phyloP scores from a whole-genome alignment of 2,888 invertebrate genomes.

The Zygothrica quintamaculata region DNA sequence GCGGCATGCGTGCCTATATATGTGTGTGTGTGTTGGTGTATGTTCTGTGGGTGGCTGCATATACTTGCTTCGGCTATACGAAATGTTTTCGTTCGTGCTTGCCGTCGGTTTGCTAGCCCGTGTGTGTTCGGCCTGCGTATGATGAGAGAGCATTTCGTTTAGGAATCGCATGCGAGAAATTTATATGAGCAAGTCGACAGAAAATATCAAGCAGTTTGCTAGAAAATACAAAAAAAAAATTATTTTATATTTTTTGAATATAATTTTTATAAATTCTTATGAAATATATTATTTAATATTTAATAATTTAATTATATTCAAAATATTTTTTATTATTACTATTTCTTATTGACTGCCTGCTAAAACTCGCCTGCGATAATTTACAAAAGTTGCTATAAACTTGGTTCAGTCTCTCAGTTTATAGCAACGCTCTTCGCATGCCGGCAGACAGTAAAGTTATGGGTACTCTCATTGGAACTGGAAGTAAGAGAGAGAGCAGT shows the following conservation, averaged over 20 bases:
- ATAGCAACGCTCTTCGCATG: conserved; percentile 51
- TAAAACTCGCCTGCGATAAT: conserved; percentile 9
- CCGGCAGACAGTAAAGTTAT: conserved; percentile 50
- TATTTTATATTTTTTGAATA: neutral
- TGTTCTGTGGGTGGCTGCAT: conserved; percentile 55
- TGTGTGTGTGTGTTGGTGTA: conserved; percentile 36
- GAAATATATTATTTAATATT: neutral
- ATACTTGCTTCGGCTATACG: conserved; percentile 49
- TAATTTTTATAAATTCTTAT: too few species aligned
- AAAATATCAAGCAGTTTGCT: too few species aligned
- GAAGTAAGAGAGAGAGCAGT: conserved; percentile 23
- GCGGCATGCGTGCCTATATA: conserved; percentile 49
- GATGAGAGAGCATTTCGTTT: conserved; percentile 19
- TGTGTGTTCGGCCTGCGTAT: conserved; percentile 5
- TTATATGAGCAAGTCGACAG: neutral
- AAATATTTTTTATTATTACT: too few species aligned
- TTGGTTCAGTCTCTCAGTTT: conserved; percentile 33
- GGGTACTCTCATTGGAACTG: conserved; percentile 54
- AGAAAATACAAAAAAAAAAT: neutral
- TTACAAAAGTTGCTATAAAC: conserved; percentile 55
- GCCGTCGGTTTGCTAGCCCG: conserved; percentile 20
- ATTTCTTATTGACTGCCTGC: too few species aligned
- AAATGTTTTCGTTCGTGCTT: conserved; percentile 32
- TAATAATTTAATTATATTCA: neutral
- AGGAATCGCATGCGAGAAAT: conserved; percentile 64